These are phyloP conservation scores for Eunapius fragilis DNA, from an alignment of 37 sponge, comb jelly and placozoan genomes.

Conservation along the genomic window DNA sequence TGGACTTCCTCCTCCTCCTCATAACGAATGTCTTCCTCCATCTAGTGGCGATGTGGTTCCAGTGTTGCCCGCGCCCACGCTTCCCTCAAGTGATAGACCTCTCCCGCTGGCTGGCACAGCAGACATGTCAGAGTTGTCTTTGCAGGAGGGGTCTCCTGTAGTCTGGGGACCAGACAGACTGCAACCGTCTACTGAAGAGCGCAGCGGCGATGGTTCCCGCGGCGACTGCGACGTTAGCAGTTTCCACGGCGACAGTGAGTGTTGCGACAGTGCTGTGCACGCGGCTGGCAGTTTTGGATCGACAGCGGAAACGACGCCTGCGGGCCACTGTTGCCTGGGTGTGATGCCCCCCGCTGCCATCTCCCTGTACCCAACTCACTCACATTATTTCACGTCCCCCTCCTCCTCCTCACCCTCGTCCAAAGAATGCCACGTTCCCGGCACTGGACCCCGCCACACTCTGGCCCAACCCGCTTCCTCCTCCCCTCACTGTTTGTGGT, in stretches of 20 bases:
- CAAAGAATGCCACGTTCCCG: background rate
- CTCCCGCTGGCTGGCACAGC: no score
- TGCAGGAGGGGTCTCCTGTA: background rate
- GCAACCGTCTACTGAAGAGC: no score
- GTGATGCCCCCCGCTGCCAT: background rate
- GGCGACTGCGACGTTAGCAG: background rate
- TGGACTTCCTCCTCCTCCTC: no score
- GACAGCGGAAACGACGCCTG: background rate
- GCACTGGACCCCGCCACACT: no score
- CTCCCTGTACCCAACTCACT: background rate
- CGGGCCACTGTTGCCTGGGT: background rate
- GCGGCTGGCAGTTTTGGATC: background rate
- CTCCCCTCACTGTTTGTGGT: no score
- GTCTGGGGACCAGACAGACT: background rate
- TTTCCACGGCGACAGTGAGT: background rate
- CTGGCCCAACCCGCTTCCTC: no score
- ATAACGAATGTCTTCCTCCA: background rate
- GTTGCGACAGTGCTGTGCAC: background rate
- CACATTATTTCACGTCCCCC: background rate
- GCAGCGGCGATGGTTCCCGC: no score
- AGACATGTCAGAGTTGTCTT: no score
- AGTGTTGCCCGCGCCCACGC: no score
- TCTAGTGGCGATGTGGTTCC: background rate
- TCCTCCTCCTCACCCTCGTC: background rate
- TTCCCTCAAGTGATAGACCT: no score